These are phyloP conservation scores for Tachyglossus aculeatus DNA, from an alignment of 2,797 vertebrate genomes.

Conservation along the genomic window DNA sequence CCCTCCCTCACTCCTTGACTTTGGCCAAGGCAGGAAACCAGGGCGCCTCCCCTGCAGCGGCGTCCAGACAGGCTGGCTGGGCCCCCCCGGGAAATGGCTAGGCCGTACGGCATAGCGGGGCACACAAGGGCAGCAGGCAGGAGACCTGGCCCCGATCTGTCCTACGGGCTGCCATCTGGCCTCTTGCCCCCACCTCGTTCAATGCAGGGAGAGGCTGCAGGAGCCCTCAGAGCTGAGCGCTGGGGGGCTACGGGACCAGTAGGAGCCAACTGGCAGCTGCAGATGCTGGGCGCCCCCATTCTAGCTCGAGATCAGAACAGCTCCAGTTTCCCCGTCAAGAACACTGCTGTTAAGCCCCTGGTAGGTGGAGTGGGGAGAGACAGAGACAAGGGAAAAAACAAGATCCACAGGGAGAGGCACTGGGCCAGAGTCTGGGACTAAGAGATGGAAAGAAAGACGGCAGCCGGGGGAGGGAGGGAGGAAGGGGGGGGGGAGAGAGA, in stretches of 20 bases:
- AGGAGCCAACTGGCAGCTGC: background rate
- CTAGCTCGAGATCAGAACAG: no score
- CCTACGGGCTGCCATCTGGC: conserved; percentile 48
- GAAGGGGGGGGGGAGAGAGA: background rate
- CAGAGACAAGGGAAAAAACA: background rate
- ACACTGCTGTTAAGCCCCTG: background rate
- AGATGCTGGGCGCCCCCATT: background rate
- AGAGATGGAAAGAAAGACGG: background rate
- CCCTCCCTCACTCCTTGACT: background rate
- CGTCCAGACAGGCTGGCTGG: conserved; percentile 34
- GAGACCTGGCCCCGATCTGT: background rate
- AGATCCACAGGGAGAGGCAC: background rate
- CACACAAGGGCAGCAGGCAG: background rate
- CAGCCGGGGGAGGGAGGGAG: background rate
- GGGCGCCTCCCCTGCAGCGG: background rate
- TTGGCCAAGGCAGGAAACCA: conserved; percentile 4
- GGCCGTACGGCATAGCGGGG: background rate
- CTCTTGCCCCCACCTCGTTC: background rate
- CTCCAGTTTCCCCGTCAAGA: background rate
- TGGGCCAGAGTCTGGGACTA: no score
- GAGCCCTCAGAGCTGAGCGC: background rate
- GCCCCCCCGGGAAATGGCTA: background rate
- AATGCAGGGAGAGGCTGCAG: background rate
- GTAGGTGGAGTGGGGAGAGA: background rate
- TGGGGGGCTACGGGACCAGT: background rate